phyloP scores from a whole-genome alignment of 2,888 invertebrate species.

The Xylota segnis region DNA sequence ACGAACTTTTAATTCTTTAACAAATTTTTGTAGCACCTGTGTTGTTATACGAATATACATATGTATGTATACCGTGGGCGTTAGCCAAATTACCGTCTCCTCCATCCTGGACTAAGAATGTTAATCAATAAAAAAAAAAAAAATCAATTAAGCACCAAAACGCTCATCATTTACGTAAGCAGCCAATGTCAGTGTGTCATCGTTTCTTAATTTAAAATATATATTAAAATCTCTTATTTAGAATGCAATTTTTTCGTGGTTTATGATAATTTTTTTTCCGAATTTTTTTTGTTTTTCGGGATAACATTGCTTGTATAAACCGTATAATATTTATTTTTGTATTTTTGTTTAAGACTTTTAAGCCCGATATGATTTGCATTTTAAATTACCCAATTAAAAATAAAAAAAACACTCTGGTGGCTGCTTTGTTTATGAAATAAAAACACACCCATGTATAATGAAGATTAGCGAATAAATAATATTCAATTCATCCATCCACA shows the following conservation, averaged over 20 bases:
- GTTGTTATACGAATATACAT: too few relatives aligned
- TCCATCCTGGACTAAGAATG: constrained; percentile 15
- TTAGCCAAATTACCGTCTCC: constrained; percentile 24
- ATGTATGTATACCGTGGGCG: constrained; percentile 42
- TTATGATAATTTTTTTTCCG: constrained; percentile 48
- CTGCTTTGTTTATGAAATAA: constrained; percentile 37
- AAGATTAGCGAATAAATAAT: constrained; percentile 54
- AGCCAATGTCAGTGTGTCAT: constrained; percentile 45
- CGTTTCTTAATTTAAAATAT: constrained; percentile 23
- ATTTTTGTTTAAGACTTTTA: constrained; percentile 19
- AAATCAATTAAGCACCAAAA: constrained; percentile 9
- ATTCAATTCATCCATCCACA: constrained; percentile 27
- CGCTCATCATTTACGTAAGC: constrained; percentile 42
- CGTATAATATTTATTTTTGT: constrained; percentile 5
- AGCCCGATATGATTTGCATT: constrained; percentile 41
- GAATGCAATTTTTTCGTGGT: constrained; percentile 51
- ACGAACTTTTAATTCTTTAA: not conserved
- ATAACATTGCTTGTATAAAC: constrained; percentile 5
- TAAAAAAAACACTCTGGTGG: not conserved
- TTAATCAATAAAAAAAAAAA: constrained; percentile 9
- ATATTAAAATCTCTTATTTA: constrained; percentile 46
- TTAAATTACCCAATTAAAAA: constrained; percentile 34
- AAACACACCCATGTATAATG: constrained; percentile 50
- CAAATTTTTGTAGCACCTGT: constrained; percentile 7
- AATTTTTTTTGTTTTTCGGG: not conserved